These are phyloP conservation scores for Phataginus tetradactyla DNA, from an alignment of 2,797 vertebrate species.

Conservation along the genomic window DNA sequence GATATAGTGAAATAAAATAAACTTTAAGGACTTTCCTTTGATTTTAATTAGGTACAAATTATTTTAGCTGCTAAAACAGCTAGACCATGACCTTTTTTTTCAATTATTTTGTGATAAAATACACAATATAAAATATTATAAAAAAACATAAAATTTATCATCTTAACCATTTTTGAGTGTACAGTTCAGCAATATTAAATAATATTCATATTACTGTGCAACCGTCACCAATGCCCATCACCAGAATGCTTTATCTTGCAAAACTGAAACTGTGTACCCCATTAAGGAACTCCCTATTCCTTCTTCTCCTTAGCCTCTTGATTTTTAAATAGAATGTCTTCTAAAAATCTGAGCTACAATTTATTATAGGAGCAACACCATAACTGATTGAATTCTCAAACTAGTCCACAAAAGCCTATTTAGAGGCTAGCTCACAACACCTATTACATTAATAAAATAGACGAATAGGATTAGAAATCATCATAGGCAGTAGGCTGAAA, in stretches of 20 bases:
- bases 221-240: not conserved
- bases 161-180: not conserved
- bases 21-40: not conserved
- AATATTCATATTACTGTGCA: not conserved
- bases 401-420: not conserved
- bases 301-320: not conserved
- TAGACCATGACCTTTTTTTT: not conserved
- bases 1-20: not conserved
- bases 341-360: not conserved
- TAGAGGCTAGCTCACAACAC: not conserved
- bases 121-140: not conserved
- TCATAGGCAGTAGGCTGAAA: not conserved
- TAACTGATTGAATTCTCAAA: constrained; percentile 33
- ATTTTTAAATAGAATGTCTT: not conserved
- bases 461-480: not conserved
- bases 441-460: not conserved
- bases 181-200: not conserved
- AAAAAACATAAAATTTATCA: not conserved
- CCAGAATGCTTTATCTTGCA: not conserved
- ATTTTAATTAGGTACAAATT: not conserved
- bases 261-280: not conserved
- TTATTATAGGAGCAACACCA: constrained; percentile 14
- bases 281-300: not conserved
- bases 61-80: not conserved
- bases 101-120: not conserved